Conservation (phyloP, 1,140 invertebrate species). For the Caerostris extrusa region DNA sequence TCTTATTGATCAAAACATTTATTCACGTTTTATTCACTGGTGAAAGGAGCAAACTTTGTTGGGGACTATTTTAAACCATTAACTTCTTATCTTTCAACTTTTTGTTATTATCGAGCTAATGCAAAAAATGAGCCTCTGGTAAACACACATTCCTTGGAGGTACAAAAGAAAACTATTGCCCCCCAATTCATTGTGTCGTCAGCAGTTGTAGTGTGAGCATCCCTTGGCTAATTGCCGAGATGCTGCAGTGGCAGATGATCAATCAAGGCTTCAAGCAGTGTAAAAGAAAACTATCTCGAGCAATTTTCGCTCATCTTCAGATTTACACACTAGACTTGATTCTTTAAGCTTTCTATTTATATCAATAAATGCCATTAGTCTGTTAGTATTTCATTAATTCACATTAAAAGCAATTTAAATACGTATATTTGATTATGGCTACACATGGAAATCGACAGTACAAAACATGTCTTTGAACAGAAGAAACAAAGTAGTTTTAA, state of each 20-base stretch:
- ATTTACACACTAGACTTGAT: neutral
- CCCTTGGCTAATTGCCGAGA: conserved; percentile 45
- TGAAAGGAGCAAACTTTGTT: neutral
- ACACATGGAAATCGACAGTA: too few relatives aligned
- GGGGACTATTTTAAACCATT: neutral
- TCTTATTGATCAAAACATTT: conserved; percentile 9
- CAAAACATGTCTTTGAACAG: too few relatives aligned
- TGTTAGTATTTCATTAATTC: too few relatives aligned
- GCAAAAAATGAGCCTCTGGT: neutral
- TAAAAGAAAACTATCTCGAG: conserved; percentile 31
- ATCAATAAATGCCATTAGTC: too few relatives aligned
- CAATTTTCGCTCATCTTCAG: conserved; percentile 1
- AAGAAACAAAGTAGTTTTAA: too few relatives aligned
- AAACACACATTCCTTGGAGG: neutral
- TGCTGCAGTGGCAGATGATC: conserved; percentile 24
- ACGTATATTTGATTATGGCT: too few relatives aligned
- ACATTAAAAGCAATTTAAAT: too few relatives aligned
- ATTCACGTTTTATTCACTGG: neutral
- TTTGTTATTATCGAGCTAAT: neutral
- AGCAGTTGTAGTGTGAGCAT: conserved; percentile 29
- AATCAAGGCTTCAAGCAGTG: conserved; percentile 21
- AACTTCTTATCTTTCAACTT: neutral
- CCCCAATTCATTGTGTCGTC: conserved; percentile 15
- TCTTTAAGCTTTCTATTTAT: neutral
- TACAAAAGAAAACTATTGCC: neutral